Evolutionary conservation across 2,113 vertebrate genomes (phyloP), one percentile per base, ranked within the genome.

Genomic region (Cisticola juncidis): DNA sequence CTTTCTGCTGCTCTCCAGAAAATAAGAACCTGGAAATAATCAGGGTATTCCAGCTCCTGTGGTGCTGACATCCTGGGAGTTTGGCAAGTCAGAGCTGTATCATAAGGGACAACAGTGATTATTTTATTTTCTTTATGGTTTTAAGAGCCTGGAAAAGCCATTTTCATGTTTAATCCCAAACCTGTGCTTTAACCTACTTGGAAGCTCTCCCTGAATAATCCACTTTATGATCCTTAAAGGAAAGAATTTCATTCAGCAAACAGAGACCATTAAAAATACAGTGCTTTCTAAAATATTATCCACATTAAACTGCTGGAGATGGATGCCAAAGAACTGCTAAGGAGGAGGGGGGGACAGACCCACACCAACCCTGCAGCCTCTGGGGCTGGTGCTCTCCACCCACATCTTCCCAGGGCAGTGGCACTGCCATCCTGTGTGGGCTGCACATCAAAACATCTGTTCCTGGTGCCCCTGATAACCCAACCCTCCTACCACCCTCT

Each of bases 131-230:
- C 25, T 58, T 45, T 15, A 12, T 44, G 19, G 29, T 72, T 95
- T 92, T 54, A 56, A 76, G 61, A 72, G 20, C 57, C 73, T 64
- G 47, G 24, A 64, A 90, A 87, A 79, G 36, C 19, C 11, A 44
- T 89, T 71, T 29, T 57, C 21, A 2, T 62, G 33, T 62, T 81
- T 86, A 56, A 70, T 84, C 56, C 23, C 2, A 4, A 42, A 86
- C 68, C 54, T 95, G 50, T 73, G 25, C 33, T 95, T 90, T 91
- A 73, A 70, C 91, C 72, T 94, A 86, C 70, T 91, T 94, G 92
- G 86, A 97, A 93, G 36, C 40, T 42, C 22, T 95, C 61, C 85
- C 61, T 93, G 88, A 88, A 94, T 69, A 82, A 79, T 62, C 74
- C 33, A 36, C n/a, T 86, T 53, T 76, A 54, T 47, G 68, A 70